phyloP scores from a whole-genome alignment of 2,797 vertebrate species.

The Betta splendens region DNA sequence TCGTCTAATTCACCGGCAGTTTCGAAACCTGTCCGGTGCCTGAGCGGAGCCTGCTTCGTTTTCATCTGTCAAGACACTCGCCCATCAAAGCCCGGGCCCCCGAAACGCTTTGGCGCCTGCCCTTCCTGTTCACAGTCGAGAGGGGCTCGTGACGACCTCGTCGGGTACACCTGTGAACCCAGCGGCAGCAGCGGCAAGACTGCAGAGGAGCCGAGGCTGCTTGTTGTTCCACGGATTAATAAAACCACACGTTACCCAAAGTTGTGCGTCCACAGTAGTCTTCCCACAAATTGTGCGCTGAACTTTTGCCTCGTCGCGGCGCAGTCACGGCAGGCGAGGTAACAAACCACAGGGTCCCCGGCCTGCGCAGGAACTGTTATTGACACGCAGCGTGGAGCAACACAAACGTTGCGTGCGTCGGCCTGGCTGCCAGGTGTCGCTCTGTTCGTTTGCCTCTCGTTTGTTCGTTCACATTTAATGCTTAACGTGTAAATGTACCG shows the following conservation, averaged over 20 bases:
- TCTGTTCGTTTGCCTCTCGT: background rate
- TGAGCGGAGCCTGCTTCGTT: conserved; percentile 40
- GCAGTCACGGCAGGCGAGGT: conserved; percentile 2
- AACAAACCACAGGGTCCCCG: conserved; percentile 27
- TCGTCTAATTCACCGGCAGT: conserved; percentile 7
- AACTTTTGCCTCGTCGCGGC: conserved; percentile 31
- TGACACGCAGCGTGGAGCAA: conserved; percentile 15
- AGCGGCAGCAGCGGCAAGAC: conserved; percentile 22
- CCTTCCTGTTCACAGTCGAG: conserved; percentile 61
- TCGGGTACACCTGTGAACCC: conserved; percentile 41
- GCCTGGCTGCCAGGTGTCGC: conserved; percentile 5
- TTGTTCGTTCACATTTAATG: background rate
- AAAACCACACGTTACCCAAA: background rate
- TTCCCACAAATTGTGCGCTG: conserved; percentile 7
- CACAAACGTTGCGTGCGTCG: conserved; percentile 21
- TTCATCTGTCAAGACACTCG: conserved; percentile 46
- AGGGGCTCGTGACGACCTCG: conserved; percentile 50
- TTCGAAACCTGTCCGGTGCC: conserved; percentile 10
- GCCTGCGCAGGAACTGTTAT: conserved; percentile 22
- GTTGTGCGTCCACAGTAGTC: conserved; percentile 31
- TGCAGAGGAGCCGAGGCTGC: conserved; percentile 13
- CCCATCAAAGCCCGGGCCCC: conserved; percentile 44
- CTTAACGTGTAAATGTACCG: background rate
- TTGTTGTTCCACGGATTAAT: background rate
- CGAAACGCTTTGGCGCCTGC: conserved; percentile 49